Evolutionary conservation across 1,140 invertebrate species (phyloP), one percentile per base, ranked within the genome.

Genomic region (Drosophila sucinea): DNA sequence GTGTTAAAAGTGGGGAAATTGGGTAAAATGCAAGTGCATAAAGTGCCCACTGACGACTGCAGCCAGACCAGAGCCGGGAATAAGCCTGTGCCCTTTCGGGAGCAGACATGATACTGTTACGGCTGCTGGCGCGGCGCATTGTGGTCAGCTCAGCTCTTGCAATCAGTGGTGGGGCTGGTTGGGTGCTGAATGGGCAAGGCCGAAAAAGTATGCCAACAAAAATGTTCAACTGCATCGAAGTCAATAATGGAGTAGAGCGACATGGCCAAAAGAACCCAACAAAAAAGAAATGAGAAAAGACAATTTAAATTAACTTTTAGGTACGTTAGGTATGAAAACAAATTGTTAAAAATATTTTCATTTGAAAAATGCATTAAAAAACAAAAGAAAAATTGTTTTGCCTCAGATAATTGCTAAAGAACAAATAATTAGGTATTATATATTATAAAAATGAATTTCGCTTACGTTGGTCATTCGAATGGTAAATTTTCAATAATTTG

Each of bases 171-270:
- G 35, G 35, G 35, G 30, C 4, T 30, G 35, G 35, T 7, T 38
- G 10, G 10, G 3, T 38, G 35, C 57, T 64, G 44, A 8, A 25
- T 51, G 7, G 70, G 81, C 67, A 66, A 74, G 60, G 70, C 70
- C 70, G 54, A 75, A 79, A 82, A 83, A 70, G 56, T 79, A 82
- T 80, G 78, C 78, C 70, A 67, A 58, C 73, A 68, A 78, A 78
- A 70, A 30, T 76, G 65, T 58, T 68, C 29, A 76, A 40, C 47
- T 57, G 72, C 69, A 72, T 67, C 25, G 44, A 51, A 51, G 44
- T 51, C 44, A 51, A 51, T 51, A 51, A 51, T 51, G 7, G 7
- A 27, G 44, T 23, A 27, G 0, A 27, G 1, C 23, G 23, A n/a
- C 25, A 51, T 7, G 11, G 35, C 3, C 4, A 51, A 51, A 51